Conservation (phyloP, 2,888 invertebrate genomes). For the Heliconius cydno region DNA sequence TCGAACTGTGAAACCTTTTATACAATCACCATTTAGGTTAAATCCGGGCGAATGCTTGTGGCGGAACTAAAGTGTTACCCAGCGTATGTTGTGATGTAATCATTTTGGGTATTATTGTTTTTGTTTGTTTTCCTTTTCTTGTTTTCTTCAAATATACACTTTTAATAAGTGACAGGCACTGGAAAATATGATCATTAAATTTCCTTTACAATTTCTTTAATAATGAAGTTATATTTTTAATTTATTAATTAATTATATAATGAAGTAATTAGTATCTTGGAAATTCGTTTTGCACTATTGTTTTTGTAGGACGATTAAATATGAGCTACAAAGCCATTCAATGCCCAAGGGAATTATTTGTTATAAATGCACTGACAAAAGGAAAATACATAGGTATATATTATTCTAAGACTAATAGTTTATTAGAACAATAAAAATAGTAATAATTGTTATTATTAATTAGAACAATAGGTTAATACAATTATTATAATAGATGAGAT, state of each 20-base stretch:
- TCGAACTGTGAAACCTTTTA: constrained; percentile 32
- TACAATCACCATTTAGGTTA: constrained; percentile 29
- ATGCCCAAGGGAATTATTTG: too few species aligned
- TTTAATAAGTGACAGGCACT: neutral
- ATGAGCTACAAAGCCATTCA: too few species aligned
- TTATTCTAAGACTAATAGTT: too few species aligned
- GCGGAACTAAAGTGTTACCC: neutral
- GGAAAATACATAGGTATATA: too few species aligned
- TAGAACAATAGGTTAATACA: too few species aligned
- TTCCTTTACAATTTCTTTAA: neutral
- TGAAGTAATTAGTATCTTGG: too few species aligned
- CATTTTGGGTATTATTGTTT: neutral
- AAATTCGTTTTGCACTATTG: too few species aligned
- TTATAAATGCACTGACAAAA: too few species aligned
- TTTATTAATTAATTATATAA: neutral
- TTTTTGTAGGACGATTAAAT: too few species aligned
- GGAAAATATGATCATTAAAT: neutral
- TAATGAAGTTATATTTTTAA: neutral
- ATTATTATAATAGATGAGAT: too few species aligned
- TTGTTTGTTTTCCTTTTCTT: neutral
- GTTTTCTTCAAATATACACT: neutral
- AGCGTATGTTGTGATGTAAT: constrained; percentile 7
- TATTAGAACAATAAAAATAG: too few species aligned
- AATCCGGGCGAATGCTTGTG: neutral
- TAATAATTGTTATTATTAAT: too few species aligned